A percentile compares a stretch with the other conserved stretches of the same genome.
Evolutionary conservation across 2,888 invertebrate species (phyloP).

Genomic region (Bellardia pandia): DNA sequence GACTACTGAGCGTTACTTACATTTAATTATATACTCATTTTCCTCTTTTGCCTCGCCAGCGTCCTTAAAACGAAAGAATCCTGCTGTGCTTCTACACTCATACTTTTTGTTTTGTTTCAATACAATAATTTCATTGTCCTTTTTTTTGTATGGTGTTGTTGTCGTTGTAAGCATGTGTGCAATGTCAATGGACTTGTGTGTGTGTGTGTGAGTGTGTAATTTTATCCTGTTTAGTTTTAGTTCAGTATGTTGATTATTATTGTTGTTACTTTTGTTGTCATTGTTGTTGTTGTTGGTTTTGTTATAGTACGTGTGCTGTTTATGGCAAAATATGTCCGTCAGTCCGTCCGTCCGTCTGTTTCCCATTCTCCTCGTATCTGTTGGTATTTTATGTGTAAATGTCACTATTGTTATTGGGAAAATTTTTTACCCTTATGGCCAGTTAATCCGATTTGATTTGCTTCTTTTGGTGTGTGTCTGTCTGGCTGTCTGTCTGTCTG

Average conservation of each 20-base stretch:
- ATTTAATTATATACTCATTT: conserved; percentile 25
- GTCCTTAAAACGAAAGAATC: conserved; percentile 16
- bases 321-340: background rate
- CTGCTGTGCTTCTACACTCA: conserved; percentile 10
- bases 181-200: background rate
- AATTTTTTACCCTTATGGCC: conserved; percentile 54
- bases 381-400: conserved; percentile 20
- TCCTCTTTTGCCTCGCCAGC: conserved; percentile 1
- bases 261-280: conserved; percentile 37
- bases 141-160: background rate
- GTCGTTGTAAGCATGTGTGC: background rate
- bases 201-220: conserved; percentile 14
- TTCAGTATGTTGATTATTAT: conserved; percentile 54
- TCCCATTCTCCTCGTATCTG: background rate
- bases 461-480: conserved; percentile 33
- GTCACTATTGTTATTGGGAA: conserved; percentile 45
- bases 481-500: conserved; percentile 7
- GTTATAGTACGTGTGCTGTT: conserved; percentile 29
- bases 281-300: conserved; percentile 17
- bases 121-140: conserved; percentile 55
- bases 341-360: background rate
- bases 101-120: conserved; percentile 18
- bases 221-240: conserved; percentile 44
- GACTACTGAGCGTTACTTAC: background rate
- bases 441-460: conserved; percentile 60